These are phyloP conservation scores for Mesorhabditis belari DNA, from an alignment of 2,888 invertebrate species.

Conservation along the genomic window DNA sequence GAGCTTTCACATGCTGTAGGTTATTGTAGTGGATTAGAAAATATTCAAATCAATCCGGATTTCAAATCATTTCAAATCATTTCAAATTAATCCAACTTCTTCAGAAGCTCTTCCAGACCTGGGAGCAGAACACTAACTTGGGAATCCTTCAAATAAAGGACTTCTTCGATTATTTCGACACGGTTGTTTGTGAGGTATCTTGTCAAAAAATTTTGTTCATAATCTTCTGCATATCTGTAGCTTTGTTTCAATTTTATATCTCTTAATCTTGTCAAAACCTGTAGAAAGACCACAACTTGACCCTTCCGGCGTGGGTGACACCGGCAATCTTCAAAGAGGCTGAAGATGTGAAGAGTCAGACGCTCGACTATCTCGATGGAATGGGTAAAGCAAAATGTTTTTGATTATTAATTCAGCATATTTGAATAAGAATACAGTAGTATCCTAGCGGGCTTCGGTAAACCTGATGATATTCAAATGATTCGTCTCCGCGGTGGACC, in stretches of 20 bases:
- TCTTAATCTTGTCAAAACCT: not conserved
- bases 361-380: slow-evolving; percentile 4
- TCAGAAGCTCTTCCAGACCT: not conserved
- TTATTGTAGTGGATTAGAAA: no score
- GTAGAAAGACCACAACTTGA: slow-evolving; percentile 7
- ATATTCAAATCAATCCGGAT: no score
- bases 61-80: no score
- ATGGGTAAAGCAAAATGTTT: not conserved
- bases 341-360: slow-evolving; percentile 1
- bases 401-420: not conserved
- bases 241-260: no score
- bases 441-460: slow-evolving; percentile 8
- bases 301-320: slow-evolving; percentile 6
- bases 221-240: no score
- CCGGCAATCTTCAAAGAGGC: slow-evolving; percentile 1
- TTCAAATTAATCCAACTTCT: not conserved
- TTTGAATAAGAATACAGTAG: not conserved
- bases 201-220: no score
- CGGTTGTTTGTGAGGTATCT: not conserved
- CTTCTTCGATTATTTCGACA: not conserved
- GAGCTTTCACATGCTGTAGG: not conserved
- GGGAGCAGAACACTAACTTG: not conserved
- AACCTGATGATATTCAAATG: slow-evolving; percentile 1
- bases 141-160: not conserved
- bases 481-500: slow-evolving; percentile 5